phyloP scores from a whole-genome alignment of 2,888 invertebrate species.

The Ophion obscuratus region DNA sequence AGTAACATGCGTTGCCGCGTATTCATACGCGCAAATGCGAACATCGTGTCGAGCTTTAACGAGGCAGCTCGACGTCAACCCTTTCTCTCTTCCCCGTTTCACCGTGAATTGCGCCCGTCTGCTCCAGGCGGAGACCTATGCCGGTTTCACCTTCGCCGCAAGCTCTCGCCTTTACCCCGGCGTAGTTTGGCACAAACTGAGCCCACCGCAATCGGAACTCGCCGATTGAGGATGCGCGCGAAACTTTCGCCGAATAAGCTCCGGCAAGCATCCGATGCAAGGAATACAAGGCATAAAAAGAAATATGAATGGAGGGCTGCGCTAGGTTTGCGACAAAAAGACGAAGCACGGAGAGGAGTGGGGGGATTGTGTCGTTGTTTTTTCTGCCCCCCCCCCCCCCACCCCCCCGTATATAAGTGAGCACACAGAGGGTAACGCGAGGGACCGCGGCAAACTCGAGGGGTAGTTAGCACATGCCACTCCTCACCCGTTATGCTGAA shows the following conservation, averaged over 20 bases:
- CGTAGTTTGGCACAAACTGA: constrained; percentile 21
- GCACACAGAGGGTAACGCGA: constrained; percentile 10
- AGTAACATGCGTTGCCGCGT: neutral
- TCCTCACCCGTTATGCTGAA: constrained; percentile 53
- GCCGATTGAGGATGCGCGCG: constrained; percentile 4
- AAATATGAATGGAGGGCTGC: neutral
- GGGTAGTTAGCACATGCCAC: constrained; percentile 57
- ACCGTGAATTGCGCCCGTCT: constrained; percentile 28
- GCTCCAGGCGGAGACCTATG: constrained; percentile 14
- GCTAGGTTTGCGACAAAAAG: neutral
- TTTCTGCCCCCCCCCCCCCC: neutral
- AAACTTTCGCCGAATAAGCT: constrained; percentile 12
- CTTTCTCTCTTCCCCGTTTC: constrained; percentile 3
- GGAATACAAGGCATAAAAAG: neutral
- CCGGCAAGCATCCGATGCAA: neutral
- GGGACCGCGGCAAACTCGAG: constrained; percentile 18
- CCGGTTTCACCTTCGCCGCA: constrained; percentile 9
- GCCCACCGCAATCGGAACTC: constrained; percentile 19
- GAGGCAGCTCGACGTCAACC: constrained; percentile 32
- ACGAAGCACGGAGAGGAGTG: neutral
- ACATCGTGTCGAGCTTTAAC: constrained; percentile 38
- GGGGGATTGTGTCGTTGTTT: neutral
- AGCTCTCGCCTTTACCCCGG: neutral
- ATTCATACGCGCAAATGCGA: constrained; percentile 7
- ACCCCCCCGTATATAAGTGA: neutral